Conservation (phyloP, 2,888 invertebrate genomes). For the Smittia aterrima region DNA sequence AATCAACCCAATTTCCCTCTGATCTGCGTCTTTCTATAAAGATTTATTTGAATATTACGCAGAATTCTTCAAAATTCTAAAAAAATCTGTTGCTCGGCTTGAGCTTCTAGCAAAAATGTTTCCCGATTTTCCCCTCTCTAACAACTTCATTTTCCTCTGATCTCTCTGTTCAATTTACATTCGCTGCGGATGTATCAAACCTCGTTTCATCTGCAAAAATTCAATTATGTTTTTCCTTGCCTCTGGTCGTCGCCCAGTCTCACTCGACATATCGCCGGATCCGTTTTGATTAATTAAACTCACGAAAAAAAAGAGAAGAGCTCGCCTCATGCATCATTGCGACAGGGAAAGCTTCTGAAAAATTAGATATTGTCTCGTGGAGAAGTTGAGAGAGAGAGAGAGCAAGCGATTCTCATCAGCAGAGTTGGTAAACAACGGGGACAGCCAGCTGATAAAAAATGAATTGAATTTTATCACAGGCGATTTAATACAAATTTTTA, state of each 20-base stretch:
- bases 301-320: slow-evolving; percentile 31
- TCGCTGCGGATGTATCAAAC: slow-evolving; percentile 30
- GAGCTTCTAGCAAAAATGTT: no score
- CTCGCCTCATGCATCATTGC: slow-evolving; percentile 38
- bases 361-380: slow-evolving; percentile 33
- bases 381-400: slow-evolving; percentile 12
- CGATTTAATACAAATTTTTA: slow-evolving; percentile 41
- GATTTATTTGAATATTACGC: background rate
- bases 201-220: slow-evolving; percentile 24
- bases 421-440: slow-evolving; percentile 15
- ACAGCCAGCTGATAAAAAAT: slow-evolving; percentile 40
- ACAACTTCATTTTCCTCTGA: slow-evolving; percentile 29
- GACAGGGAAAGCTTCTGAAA: slow-evolving; percentile 36
- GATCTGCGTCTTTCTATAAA: background rate
- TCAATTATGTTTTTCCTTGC: slow-evolving; percentile 37
- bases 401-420: background rate
- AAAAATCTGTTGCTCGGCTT: no score
- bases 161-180: slow-evolving; percentile 36
- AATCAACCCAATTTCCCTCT: slow-evolving; percentile 16
- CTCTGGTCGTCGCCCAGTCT: slow-evolving; percentile 7
- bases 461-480: slow-evolving; percentile 42
- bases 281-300: slow-evolving; percentile 42
- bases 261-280: slow-evolving; percentile 17
- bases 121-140: no score
- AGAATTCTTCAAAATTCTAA: no score